Evolutionary conservation across 2,888 invertebrate genomes (phyloP), one percentile per base, ranked within the genome.

Genomic region (Aricia artaxerxes): DNA sequence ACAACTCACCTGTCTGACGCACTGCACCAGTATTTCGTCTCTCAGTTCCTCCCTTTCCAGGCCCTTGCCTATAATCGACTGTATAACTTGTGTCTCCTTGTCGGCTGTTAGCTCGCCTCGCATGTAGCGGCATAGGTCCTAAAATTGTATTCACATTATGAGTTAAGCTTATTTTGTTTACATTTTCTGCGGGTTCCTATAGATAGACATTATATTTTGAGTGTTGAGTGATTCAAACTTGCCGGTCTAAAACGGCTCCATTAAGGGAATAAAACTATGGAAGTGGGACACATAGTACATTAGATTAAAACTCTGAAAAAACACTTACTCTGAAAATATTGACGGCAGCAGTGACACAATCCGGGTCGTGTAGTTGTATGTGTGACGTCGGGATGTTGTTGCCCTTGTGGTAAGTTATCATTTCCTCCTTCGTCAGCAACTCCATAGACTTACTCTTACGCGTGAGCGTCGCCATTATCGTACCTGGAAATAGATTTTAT

Each of bases 361-460:
- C 98, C 0, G 98, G 98, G 92, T 99, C 99, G 88, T 98, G 98
- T 95, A 99, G 96, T 86, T 98, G 98, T 85, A 99, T 97, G 90
- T 99, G 99, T 0, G 99, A 98, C 78, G 97, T 98, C 0, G 98
- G 98, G 84, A 99, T 99, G 80, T 97, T 96, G 86, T 97, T 97
- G 73, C 97, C 97, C 87, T 98, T 97, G 88, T 97, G 97, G 88
- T 97, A 99, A 0, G 97, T 97, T 38, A 98, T 96, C 98, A 99
- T 98, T 89, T 99, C 98, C 86, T 97, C 97, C 87, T 98, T 98
- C 4, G 98, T 97, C 57, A 98, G 95, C 83, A 97, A 94, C 88
- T 98, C 98, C 84, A 97, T 95, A 11, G 96, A 96, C 85, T 97
- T 97, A 87, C 95, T 95, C 89, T 97, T 98, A 81, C 97, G 95